Base-by-base conservation (phyloP, 2,113 vertebrate species). In the Carettochelys insculpta region DNA sequence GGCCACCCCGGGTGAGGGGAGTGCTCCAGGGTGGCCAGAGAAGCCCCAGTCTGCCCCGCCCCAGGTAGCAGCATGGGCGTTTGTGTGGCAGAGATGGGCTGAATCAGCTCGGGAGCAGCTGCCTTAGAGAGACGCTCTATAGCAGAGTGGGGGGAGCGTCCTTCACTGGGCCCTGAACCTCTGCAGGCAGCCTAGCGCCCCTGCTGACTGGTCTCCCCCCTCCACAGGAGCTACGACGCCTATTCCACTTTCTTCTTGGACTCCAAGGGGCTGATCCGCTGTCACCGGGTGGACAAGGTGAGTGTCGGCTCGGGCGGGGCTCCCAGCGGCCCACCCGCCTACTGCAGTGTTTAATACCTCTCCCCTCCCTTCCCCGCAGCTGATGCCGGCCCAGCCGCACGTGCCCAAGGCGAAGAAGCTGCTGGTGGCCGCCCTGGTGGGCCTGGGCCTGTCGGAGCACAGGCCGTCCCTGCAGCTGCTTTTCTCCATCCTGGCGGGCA, bases 241-340 rank as follows among this genome's bases (percentile, higher is more conserved):
- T 98, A 98, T 95, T 99, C 99, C 43, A 99, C 98, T 5, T 99
- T 99, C 92, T 98, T 98, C 97, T 91, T 99, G 73, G 98, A 98
- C 81, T 96, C 97, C 1, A 97, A 97, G 29, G 99, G 99, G 86
- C 98, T 98, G 90, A 98, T 99, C 82, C 98, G 97, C 79, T 97
- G 98, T 92, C 99, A 99, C 96, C 98, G 92, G 96, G 97, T 99
- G 54, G 98, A 98, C 96, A 99, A 98, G 97, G 99, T 99, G 83
- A 97, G 97, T 93, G 14, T 11, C 2, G 19, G 8, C 56, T 10
- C 43, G 61, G 8, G 8, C 7, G 6, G 8, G 25, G 6, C 12
- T 47, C 14, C 68, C 29, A 11, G 14, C 31, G 38, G 41, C 13
- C 6, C 41, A 43, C 2, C 52, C 52, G 8, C 24, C 5, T 24